phyloP scores from a whole-genome alignment of 2,797 vertebrate species.

The Mastacembelus armatus region DNA sequence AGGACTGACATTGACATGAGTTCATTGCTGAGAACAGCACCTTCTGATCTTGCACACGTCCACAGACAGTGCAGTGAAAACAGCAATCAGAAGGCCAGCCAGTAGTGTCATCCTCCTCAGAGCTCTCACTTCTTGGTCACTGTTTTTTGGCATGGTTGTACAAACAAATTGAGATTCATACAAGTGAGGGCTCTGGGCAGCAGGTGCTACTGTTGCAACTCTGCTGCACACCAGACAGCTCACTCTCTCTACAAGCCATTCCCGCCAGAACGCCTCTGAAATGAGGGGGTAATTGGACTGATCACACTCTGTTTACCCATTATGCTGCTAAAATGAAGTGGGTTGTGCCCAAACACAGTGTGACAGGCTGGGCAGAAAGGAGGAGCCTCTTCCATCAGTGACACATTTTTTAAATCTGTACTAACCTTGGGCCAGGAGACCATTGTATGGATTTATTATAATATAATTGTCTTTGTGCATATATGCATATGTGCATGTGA shows the following conservation, averaged over 20 bases:
- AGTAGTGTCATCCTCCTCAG: constrained; percentile 38
- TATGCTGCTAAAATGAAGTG: constrained; percentile 79
- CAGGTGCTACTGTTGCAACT: constrained; percentile 76
- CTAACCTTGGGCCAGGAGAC: constrained; percentile 68
- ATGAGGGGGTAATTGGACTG: constrained; percentile 82
- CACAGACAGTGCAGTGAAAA: constrained; percentile 45
- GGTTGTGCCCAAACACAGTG: constrained; percentile 72
- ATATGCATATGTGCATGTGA: background rate
- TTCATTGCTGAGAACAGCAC: constrained; percentile 59
- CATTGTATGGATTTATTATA: constrained; percentile 13
- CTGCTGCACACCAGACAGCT: constrained; percentile 62
- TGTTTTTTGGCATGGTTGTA: constrained; percentile 61
- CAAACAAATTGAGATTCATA: constrained; percentile 78
- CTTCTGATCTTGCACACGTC: constrained; percentile 45
- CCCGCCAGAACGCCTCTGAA: constrained; percentile 71
- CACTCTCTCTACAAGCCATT: constrained; percentile 67
- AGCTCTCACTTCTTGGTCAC: constrained; percentile 59
- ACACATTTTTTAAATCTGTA: constrained; percentile 75
- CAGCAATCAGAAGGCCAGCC: constrained; percentile 48
- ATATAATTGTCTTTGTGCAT: constrained; percentile 4
- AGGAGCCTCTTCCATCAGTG: constrained; percentile 67
- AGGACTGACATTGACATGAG: constrained; percentile 43
- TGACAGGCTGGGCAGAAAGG: constrained; percentile 63
- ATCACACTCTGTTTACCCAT: constrained; percentile 82
- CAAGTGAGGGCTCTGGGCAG: constrained; percentile 70